A percentile compares a stretch with the other conserved stretches of the same genome.
Conservation (phyloP, 2,113 vertebrate species). For the Scomber japonicus region DNA sequence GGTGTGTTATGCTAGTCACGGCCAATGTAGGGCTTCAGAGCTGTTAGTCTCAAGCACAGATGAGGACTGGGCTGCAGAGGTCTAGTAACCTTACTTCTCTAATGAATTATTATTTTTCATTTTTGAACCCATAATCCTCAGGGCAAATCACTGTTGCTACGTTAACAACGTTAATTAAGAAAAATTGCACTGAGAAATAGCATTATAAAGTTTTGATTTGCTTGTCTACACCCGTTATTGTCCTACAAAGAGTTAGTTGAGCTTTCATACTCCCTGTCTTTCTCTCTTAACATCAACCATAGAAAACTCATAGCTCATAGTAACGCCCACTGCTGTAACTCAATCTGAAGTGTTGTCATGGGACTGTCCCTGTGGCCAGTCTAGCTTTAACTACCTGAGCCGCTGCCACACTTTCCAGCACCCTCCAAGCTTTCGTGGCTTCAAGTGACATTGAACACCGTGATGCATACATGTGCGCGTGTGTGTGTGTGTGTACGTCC, state of each 20-base stretch:
- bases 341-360: constrained; percentile 50
- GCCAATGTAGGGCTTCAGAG: too few species aligned
- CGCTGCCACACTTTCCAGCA: constrained; percentile 47
- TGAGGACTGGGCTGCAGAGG: too few species aligned
- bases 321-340: constrained; percentile 29
- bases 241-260: constrained; percentile 3
- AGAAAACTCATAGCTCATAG: background rate
- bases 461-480: background rate
- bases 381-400: constrained; percentile 59
- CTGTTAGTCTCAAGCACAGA: too few species aligned
- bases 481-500: constrained; percentile 3
- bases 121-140: too few species aligned
- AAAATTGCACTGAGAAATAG: background rate
- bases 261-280: constrained; percentile 12
- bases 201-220: too few species aligned
- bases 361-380: constrained; percentile 11
- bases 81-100: too few species aligned
- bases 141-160: too few species aligned
- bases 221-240: background rate
- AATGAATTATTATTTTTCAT: too few species aligned
- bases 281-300: too few species aligned
- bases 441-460: constrained; percentile 51
- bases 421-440: constrained; percentile 44
- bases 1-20: too few species aligned
- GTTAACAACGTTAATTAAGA: too few species aligned